phyloP scores from a whole-genome alignment of 2,888 invertebrate species.

The Platycnemis pennipes region DNA sequence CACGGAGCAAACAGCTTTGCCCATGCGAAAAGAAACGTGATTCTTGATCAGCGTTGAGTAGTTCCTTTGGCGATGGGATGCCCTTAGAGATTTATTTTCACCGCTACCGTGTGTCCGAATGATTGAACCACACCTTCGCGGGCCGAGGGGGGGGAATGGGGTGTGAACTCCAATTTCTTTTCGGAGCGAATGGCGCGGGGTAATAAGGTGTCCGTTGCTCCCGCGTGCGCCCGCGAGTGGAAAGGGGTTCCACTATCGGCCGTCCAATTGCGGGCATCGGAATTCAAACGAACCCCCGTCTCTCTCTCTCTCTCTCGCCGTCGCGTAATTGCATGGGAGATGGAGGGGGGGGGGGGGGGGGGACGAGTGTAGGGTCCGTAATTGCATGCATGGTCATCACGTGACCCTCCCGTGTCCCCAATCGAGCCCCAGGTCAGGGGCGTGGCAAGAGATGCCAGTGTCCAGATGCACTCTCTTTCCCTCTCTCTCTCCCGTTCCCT shows the following conservation, averaged over 20 bases:
- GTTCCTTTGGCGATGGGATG: too few species aligned
- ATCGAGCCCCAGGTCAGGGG: background rate
- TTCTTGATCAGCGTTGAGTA: too few species aligned
- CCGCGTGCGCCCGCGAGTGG: background rate
- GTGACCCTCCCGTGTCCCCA: conserved; percentile 51
- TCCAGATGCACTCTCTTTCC: conserved; percentile 28
- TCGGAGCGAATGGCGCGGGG: background rate
- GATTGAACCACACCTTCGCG: background rate
- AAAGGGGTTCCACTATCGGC: background rate
- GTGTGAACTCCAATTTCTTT: background rate
- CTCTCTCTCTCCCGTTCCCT: background rate
- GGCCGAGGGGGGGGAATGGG: background rate
- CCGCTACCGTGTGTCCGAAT: background rate
- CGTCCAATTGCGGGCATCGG: background rate
- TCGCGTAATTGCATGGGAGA: background rate
- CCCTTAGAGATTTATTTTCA: too few species aligned
- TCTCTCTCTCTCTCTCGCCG: too few species aligned
- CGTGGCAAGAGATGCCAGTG: conserved; percentile 15
- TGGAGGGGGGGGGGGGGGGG: background rate
- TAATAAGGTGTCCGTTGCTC: background rate
- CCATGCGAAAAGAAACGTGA: too few species aligned
- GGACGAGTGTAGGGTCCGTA: background rate
- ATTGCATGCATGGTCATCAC: conserved; percentile 48
- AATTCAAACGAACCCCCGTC: background rate
- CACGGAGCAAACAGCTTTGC: too few species aligned